Evolutionary conservation across 2,888 invertebrate genomes (phyloP), one percentile per base, ranked within the genome.

Genomic region (Hecatera dysodea): DNA sequence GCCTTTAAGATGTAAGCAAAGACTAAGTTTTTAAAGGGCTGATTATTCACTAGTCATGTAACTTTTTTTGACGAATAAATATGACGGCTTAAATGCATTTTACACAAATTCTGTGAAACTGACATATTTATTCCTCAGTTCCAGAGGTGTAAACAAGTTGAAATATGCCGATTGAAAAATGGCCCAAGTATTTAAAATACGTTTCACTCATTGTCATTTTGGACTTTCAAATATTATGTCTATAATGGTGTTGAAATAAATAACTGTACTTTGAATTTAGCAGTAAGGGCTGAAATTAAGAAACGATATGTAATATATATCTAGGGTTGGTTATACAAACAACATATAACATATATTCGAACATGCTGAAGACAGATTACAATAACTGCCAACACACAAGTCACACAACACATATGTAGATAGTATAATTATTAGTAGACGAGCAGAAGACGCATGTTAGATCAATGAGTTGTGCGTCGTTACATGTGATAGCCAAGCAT

Each of bases 361-460:
- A 22, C 66, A 61, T 69, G 48, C 50, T 48, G 24, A 29, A 48
- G 36, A 72, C 44, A 55, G 33, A 27, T 19, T 36, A 76, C 22
- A 55, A 75, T 55, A 44, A 77, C 63, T 64, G 66, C 74, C 75
- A 72, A 83, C 74, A 78, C 70, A 83, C 48, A 77, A 82, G 44
- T 44, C 44, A 44, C 19, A 44, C 44, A 44, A 44, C 44, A 44
- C 19, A 44, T 19, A 44, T 15, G 44, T 19, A 19, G 6, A 33
- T 8, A 8, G 1, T 5, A 85, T 62, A 78, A 78, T 78, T 64
- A 81, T 81, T 80, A 85, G 84, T 73, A 52, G 60, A 66, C 81
- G 79, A 78, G 82, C 78, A 82, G 64, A 68, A 78, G 78, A 83
- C 77, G 78, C 72, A 78, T 79, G 84, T 80, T 79, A 83, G 68